Evolutionary conservation across 2,113 vertebrate genomes (phyloP).

Genomic region (Solea senegalensis): DNA sequence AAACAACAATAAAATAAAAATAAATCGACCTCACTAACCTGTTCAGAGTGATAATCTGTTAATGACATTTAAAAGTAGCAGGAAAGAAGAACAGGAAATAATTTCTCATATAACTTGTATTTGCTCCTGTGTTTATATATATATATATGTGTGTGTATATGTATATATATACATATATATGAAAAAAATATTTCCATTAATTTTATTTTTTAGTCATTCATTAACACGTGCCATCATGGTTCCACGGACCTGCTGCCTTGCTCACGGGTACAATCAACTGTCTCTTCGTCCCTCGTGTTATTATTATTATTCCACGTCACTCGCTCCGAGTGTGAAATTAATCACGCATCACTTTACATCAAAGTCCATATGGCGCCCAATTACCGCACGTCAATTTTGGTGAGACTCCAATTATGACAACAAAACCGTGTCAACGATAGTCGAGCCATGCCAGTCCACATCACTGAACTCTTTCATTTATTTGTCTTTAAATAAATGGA

Average conservation of each 20-base stretch:
- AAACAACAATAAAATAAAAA: not conserved
- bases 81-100: not conserved
- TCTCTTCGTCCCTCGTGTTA: constrained; percentile 58
- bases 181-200: no score
- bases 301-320: constrained; percentile 72
- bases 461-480: no score
- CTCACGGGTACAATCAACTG: constrained; percentile 71
- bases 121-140: no score
- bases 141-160: no score
- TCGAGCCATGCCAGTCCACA: constrained; percentile 15
- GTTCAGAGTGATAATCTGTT: constrained; percentile 2
- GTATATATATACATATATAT: no score
- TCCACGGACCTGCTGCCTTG: constrained; percentile 72
- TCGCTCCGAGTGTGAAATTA: constrained; percentile 74
- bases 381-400: constrained; percentile 70
- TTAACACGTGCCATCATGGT: constrained; percentile 68
- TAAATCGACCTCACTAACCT: not conserved
- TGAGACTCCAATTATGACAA: constrained; percentile 68
- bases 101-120: no score
- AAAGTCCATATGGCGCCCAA: constrained; percentile 75
- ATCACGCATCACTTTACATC: constrained; percentile 75
- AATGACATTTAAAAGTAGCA: constrained; percentile 5
- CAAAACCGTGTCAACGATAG: constrained; percentile 64
- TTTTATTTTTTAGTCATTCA: constrained; percentile 39
- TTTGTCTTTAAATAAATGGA: not conserved